A percentile compares a stretch with the other conserved stretches of the same genome.
These are phyloP conservation scores for Pelobates fuscus DNA, from an alignment of 2,113 vertebrate genomes.

Conservation along the genomic window DNA sequence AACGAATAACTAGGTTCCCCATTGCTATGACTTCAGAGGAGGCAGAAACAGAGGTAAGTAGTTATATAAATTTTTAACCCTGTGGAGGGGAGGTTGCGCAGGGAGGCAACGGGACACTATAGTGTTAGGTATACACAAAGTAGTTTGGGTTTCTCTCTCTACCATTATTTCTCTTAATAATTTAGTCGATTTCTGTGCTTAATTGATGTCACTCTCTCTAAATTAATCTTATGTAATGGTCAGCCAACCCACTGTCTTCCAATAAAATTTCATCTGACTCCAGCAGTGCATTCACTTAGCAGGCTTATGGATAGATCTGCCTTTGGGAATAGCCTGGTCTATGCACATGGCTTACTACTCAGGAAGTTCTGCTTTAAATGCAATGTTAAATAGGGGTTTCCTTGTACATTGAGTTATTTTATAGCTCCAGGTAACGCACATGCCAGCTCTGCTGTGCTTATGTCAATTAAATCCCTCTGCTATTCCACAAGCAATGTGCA, in stretches of 20 bases:
- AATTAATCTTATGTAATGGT: slow-evolving; percentile 22
- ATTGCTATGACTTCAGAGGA: too few relatives aligned
- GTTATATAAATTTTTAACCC: too few relatives aligned
- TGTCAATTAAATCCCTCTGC: slow-evolving; percentile 41
- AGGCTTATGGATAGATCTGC: slow-evolving; percentile 16
- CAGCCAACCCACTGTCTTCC: slow-evolving; percentile 8
- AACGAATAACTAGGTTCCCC: too few relatives aligned
- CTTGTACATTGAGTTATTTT: slow-evolving; percentile 38
- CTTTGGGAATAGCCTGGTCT: slow-evolving; percentile 34
- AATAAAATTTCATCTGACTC: not conserved
- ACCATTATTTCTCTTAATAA: not conserved
- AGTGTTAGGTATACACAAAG: too few relatives aligned
- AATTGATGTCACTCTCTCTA: slow-evolving; percentile 29
- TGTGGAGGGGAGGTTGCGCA: too few relatives aligned
- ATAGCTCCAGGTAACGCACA: slow-evolving; percentile 44
- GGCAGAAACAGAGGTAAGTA: too few relatives aligned
- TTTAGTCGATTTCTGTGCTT: slow-evolving; percentile 2
- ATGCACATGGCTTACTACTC: slow-evolving; percentile 16
- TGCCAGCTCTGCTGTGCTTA: slow-evolving; percentile 22
- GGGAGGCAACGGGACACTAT: too few relatives aligned
- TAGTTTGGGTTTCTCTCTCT: too few relatives aligned
- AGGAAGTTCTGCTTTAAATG: slow-evolving; percentile 34
- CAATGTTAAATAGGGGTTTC: slow-evolving; percentile 35
- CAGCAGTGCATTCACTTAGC: slow-evolving; percentile 18
- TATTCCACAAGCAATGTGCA: slow-evolving; percentile 28